phyloP scores from a whole-genome alignment of 2,797 vertebrate genomes.

The Acipenser ruthenus region DNA sequence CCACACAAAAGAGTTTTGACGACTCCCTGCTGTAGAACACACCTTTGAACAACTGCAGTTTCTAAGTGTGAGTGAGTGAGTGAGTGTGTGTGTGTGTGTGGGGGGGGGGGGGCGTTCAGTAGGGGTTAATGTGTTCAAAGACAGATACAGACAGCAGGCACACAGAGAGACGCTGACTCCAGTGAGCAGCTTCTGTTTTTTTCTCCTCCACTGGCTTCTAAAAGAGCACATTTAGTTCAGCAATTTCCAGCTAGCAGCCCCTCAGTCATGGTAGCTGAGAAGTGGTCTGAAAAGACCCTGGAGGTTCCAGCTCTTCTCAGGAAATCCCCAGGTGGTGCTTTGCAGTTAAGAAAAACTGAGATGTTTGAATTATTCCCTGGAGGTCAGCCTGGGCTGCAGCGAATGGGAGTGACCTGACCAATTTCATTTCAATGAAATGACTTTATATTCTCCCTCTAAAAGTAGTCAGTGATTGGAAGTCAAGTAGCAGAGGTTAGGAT shows the following conservation, averaged over 20 bases:
- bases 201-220: slow-evolving; percentile 71
- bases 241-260: slow-evolving; percentile 40
- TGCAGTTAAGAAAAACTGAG: slow-evolving; percentile 64
- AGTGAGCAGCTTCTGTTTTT: slow-evolving; percentile 39
- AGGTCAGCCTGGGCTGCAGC: slow-evolving; percentile 40
- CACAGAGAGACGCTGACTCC: not conserved
- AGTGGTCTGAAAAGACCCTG: slow-evolving; percentile 47
- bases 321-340: slow-evolving; percentile 49
- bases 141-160: not conserved
- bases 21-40: no score
- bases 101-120: no score
- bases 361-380: slow-evolving; percentile 57
- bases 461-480: slow-evolving; percentile 1
- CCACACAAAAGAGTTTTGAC: no score
- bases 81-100: no score
- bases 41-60: no score
- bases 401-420: slow-evolving; percentile 36
- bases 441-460: slow-evolving; percentile 19
- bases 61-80: no score
- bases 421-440: slow-evolving; percentile 44
- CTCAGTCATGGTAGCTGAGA: slow-evolving; percentile 37
- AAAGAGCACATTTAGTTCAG: slow-evolving; percentile 68
- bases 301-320: slow-evolving; percentile 45
- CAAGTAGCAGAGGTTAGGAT: not conserved
- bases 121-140: slow-evolving; percentile 6